Evolutionary conservation across 1,140 invertebrate species (phyloP).

Genomic region (Saxidomus purpurata): DNA sequence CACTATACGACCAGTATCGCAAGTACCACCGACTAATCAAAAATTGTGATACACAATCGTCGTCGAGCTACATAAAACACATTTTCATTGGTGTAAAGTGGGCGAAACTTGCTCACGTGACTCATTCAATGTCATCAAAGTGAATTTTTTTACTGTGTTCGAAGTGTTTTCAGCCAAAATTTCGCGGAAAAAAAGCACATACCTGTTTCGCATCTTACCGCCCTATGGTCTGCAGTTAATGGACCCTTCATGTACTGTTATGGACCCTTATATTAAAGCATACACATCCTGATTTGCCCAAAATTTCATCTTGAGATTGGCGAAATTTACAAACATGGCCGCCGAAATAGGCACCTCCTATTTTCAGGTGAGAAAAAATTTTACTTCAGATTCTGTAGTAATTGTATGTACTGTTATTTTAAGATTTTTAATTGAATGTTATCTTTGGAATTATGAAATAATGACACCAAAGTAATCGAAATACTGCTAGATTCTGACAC

Average conservation of each 20-base stretch:
- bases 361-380: slow-evolving; percentile 75
- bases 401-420: no score
- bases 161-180: not conserved
- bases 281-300: not conserved
- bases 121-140: slow-evolving; percentile 67
- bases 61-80: not conserved
- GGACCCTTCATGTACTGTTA: not conserved
- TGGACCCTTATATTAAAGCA: not conserved
- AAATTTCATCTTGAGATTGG: slow-evolving; percentile 27
- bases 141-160: slow-evolving; percentile 37
- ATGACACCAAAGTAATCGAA: no score
- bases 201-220: not conserved
- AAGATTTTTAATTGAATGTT: no score
- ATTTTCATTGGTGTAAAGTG: not conserved
- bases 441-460: no score
- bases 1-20: no score
- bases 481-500: no score
- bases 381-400: no score
- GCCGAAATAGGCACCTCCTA: slow-evolving; percentile 80
- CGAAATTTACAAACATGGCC: slow-evolving; percentile 75
- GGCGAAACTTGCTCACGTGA: slow-evolving; percentile 47
- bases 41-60: not conserved
- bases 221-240: not conserved
- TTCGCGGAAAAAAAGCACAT: not conserved
- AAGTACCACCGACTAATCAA: no score